Conservation (phyloP, 2,888 invertebrate genomes). For the Arge pagana region DNA sequence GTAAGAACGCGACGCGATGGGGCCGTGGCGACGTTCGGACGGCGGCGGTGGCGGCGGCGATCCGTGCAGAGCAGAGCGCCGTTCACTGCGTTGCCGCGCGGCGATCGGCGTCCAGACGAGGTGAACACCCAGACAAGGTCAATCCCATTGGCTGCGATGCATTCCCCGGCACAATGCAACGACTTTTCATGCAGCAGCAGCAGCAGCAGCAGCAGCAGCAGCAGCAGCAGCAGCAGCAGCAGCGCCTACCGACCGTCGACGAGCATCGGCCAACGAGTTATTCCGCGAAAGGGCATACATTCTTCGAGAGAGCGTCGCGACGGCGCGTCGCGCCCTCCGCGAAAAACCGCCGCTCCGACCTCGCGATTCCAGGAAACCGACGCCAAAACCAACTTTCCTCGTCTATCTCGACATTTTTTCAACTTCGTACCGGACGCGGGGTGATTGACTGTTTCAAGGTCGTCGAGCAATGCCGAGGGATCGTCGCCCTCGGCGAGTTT, state of each 20-base stretch:
- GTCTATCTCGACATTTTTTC: no score
- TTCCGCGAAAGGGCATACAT: slow-evolving; percentile 6
- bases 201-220: background rate
- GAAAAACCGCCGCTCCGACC: background rate
- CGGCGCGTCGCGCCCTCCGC: background rate
- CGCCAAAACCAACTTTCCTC: no score
- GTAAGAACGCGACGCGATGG: background rate
- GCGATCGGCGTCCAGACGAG: slow-evolving; percentile 28
- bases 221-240: background rate
- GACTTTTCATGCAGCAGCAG: slow-evolving; percentile 8
- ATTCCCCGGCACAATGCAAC: slow-evolving; percentile 20
- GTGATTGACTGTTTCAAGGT: slow-evolving; percentile 5
- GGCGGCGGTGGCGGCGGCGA: background rate
- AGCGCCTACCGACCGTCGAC: background rate
- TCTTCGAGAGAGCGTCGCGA: background rate
- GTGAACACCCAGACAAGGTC: slow-evolving; percentile 51
- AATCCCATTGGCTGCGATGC: slow-evolving; percentile 25
- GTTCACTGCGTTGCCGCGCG: background rate
- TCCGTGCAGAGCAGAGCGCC: background rate
- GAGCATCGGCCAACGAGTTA: background rate
- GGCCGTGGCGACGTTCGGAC: background rate
- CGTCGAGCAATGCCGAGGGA: slow-evolving; percentile 7
- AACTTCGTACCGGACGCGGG: no score
- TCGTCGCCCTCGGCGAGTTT: slow-evolving; percentile 2
- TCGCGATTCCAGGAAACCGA: background rate